Evolutionary conservation across 1,140 invertebrate genomes (phyloP), one percentile per base, ranked within the genome.

Genomic region (Gerris buenoi): DNA sequence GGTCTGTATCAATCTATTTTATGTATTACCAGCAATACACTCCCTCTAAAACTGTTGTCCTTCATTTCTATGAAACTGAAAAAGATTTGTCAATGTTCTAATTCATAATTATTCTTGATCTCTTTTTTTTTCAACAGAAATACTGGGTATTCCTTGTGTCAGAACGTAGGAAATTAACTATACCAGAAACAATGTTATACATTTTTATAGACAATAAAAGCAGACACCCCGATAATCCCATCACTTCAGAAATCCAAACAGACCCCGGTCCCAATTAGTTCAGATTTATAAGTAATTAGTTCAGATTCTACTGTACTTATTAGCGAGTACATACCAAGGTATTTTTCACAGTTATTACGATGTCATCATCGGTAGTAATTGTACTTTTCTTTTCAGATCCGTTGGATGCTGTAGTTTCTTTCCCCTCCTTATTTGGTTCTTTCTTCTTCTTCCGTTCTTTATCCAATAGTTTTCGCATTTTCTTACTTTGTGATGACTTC

Each of bases 401-500:
- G 65, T 69, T 22, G 23, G 29, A 25, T 57, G 26, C 76, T 78
- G 80, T 82, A 71, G 80, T 78, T 62, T 71, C 67, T 71, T 77
- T 78, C n/a, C n/a, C n/a, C n/a, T n/a, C n/a, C 26, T 74, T 76
- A 56, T 13, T 56, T 60, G 58, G 58, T 77, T 85, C 83, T 74
- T 82, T 82, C 77, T 84, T 85, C 76, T 87, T 85, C 75, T 85
- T 86, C 69, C 79, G 75, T 81, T 83, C 74, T 77, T 88, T 90
- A 75, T 95, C 90, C 72, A 91, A 79, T 72, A 90, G 85, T 75
- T 90, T 91, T 77, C 89, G 88, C 64, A 96, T 83, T 77, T 90
- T 87, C 77, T 93, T 90, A 78, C 92, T 95, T 71, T 95, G 89
- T 15, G 88, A 91, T 13, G 93, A 95, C 79, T 96, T 96, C 77